A percentile compares a stretch with the other conserved stretches of the same genome.
These are phyloP conservation scores for Diplodus puntazzo DNA, from an alignment of 2,797 vertebrate genomes.

Conservation along the genomic window DNA sequence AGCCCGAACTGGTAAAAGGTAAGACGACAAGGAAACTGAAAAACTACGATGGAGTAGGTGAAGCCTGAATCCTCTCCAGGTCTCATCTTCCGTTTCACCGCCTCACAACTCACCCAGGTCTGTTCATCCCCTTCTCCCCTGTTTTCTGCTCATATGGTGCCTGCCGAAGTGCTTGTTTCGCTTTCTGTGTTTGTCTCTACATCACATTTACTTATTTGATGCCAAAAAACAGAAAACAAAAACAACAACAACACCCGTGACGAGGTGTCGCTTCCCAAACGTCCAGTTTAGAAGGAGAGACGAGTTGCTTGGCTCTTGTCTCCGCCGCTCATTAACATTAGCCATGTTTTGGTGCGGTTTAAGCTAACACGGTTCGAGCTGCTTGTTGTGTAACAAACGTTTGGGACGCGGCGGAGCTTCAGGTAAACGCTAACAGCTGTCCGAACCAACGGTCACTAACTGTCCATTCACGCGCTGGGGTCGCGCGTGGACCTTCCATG, in stretches of 20 bases:
- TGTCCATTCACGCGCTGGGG: neutral
- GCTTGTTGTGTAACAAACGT: conserved; percentile 54
- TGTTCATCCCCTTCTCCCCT: conserved; percentile 34
- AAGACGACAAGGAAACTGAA: conserved; percentile 36
- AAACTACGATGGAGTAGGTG: conserved; percentile 75
- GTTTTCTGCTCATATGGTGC: conserved; percentile 35
- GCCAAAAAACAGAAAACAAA: neutral
- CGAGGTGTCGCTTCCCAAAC: rapidly evolving
- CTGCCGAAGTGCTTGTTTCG: conserved; percentile 44
- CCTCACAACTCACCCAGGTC: conserved; percentile 65
- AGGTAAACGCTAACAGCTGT: conserved; percentile 1
- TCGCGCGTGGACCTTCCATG: conserved; percentile 3
- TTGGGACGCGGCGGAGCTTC: conserved; percentile 4
- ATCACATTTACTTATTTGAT: neutral
- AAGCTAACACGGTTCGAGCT: conserved; percentile 48
- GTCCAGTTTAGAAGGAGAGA: neutral
- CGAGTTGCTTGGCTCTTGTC: neutral
- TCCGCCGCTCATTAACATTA: conserved; percentile 16
- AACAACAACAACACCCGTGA: neutral
- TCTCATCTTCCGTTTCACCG: neutral
- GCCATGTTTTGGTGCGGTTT: neutral
- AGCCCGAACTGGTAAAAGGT: conserved; percentile 68
- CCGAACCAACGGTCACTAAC: neutral
- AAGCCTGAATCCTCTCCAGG: conserved; percentile 26
- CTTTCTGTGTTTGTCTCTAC: conserved; percentile 29